These are phyloP conservation scores for Acanthornis magna DNA, from an alignment of 2,797 vertebrate species.

Conservation along the genomic window DNA sequence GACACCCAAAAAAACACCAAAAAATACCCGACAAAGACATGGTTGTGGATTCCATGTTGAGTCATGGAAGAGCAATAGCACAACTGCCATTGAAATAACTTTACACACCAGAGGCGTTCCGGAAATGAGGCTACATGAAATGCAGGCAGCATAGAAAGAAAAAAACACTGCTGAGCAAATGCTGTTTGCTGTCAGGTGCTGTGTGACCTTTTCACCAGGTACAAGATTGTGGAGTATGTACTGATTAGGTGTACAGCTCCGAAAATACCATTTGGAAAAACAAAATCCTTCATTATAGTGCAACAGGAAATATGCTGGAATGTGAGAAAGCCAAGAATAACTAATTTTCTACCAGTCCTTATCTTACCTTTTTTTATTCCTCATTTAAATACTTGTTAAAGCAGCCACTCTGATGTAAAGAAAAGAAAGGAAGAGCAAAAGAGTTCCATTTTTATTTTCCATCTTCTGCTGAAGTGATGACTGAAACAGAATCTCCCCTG, in stretches of 20 bases:
- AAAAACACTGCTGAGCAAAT: not conserved
- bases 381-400: conserved; percentile 5
- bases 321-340: not conserved
- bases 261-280: not conserved
- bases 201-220: not conserved
- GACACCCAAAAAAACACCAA: too few species aligned
- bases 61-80: not conserved
- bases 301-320: not conserved
- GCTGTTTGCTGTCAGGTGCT: not conserved
- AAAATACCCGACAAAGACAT: too few species aligned
- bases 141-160: not conserved
- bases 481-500: not conserved
- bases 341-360: not conserved
- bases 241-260: not conserved
- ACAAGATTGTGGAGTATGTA: not conserved
- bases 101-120: not conserved
- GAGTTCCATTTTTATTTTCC: not conserved
- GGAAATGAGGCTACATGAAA: not conserved
- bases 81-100: not conserved
- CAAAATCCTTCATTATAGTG: not conserved
- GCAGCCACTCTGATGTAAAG: not conserved
- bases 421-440: not conserved
- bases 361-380: not conserved
- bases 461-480: not conserved
- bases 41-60: not conserved